Base-by-base conservation (phyloP, 2,888 invertebrate genomes). In the Germaria angustata region DNA sequence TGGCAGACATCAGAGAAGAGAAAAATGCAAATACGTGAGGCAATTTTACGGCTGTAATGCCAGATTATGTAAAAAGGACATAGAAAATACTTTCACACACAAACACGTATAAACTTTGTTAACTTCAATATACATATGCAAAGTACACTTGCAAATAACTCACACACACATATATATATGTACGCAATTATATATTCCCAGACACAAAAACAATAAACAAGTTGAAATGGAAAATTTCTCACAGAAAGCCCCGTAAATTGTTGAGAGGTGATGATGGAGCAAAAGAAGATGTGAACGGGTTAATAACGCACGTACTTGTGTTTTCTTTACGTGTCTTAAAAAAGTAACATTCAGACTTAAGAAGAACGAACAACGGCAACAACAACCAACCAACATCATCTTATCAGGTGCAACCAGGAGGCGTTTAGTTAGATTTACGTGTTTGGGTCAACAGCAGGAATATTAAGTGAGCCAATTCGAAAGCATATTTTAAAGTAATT, bases 321-420 rank as follows among this genome's bases (percentile, higher is more conserved):
- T 81, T 78, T 81, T 81, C 68, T 78, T 78, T 81, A 81, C 81
- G 81, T 81, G 81, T 44, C 78, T 81, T 55, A 57, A 69, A 73
- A 81, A 65, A 78, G 11, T 68, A 69, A 51, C 46, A 75, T 57
- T 65, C 32, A 63, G 13, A 61, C 39, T 53, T 24, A n/a, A 44
- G 20, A 2, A 73, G 39, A 24, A 73, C 41, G 13, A 36, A 44
- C 65, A 59, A 34, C 55, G 15, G 17, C 24, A 72, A 9, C 57
- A 79, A 65, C 59, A 73, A 65, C 57, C 55, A 73, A 73, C n/a
- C 28, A 28, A 28, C 28, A 28, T 28, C 77, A 73, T 69, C 69
- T 81, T 81, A 81, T 81, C 81, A 73, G 81, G 81, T 81, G 78
- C 73, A 81, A 81, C 78, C 81, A 78, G 81, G 73, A 78, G 81